phyloP scores from a whole-genome alignment of 2,888 invertebrate genomes.

The Chorisops tibialis region DNA sequence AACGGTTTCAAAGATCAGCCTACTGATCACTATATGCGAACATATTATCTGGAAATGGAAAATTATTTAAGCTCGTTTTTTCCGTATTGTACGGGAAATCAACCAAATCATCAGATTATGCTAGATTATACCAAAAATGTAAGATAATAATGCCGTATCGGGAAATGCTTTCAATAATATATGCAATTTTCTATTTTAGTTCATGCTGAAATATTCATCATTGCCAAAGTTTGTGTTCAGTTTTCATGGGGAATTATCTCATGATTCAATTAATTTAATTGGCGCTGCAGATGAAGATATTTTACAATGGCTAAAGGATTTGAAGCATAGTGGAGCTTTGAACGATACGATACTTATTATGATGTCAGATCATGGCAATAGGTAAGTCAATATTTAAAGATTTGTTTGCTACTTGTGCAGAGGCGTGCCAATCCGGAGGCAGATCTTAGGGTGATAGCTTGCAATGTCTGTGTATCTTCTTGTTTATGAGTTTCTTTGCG shows the following conservation, averaged over 20 bases:
- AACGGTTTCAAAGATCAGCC: slow-evolving; percentile 80
- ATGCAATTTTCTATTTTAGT: slow-evolving; percentile 45
- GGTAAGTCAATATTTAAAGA: slow-evolving; percentile 53
- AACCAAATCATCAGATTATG: slow-evolving; percentile 67
- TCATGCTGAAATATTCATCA: slow-evolving; percentile 59
- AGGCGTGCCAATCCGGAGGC: no score
- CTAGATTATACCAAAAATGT: slow-evolving; percentile 66
- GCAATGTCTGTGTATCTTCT: neutral
- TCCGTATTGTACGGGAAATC: slow-evolving; percentile 66
- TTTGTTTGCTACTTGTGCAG: no score
- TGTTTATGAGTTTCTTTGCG: neutral
- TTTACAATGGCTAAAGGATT: slow-evolving; percentile 60
- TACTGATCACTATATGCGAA: slow-evolving; percentile 85
- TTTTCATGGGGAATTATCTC: slow-evolving; percentile 85
- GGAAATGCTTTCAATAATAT: neutral
- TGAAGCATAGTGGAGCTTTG: slow-evolving; percentile 61
- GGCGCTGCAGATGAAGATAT: slow-evolving; percentile 75
- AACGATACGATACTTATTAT: slow-evolving; percentile 80
- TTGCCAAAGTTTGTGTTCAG: slow-evolving; percentile 80
- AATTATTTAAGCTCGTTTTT: slow-evolving; percentile 57
- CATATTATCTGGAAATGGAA: slow-evolving; percentile 69
- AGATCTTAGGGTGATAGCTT: no score
- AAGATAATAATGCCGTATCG: slow-evolving; percentile 36
- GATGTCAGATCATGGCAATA: slow-evolving; percentile 92
- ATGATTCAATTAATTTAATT: slow-evolving; percentile 78